A percentile compares a stretch with the other conserved stretches of the same genome.
phyloP scores from a whole-genome alignment of 92 coral and sea anemone genomes.

The Porites cylindrica region DNA sequence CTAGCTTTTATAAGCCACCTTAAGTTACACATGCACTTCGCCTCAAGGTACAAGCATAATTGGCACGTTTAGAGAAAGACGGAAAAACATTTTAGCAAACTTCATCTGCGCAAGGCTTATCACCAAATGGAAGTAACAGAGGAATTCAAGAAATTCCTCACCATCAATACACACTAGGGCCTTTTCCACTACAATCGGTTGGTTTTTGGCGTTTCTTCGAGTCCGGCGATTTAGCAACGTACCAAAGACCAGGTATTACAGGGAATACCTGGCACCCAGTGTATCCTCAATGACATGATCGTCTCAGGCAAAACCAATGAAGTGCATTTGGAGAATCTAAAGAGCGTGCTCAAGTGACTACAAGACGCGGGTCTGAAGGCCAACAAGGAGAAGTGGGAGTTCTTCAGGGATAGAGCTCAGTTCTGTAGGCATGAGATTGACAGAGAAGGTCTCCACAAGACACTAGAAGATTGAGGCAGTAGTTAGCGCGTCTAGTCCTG shows the following conservation, averaged over 20 bases:
- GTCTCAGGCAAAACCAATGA: too few species aligned
- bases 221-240: too few species aligned
- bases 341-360: constrained; percentile 28
- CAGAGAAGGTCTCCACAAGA: too few species aligned
- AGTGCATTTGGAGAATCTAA: not conserved
- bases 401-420: constrained; percentile 52
- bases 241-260: too few species aligned
- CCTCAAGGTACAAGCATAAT: too few species aligned
- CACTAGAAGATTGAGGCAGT: too few species aligned
- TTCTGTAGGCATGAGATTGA: not conserved
- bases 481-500: constrained; percentile 1
- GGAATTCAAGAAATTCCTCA: not conserved
- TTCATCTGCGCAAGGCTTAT: constrained; percentile 8
- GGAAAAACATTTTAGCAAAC: not conserved
- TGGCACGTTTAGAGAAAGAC: constrained; percentile 7
- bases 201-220: not conserved
- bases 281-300: too few species aligned
- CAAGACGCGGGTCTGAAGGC: constrained; percentile 51
- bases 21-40: constrained; percentile 5
- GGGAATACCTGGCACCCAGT: too few species aligned
- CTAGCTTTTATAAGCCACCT: constrained; percentile 26
- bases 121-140: not conserved
- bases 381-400: constrained; percentile 15
- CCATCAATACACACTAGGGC: constrained; percentile 66
- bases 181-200: not conserved